These are phyloP conservation scores for Coptodon bakossiorum DNA, from an alignment of 2,113 vertebrate genomes.

Conservation along the genomic window DNA sequence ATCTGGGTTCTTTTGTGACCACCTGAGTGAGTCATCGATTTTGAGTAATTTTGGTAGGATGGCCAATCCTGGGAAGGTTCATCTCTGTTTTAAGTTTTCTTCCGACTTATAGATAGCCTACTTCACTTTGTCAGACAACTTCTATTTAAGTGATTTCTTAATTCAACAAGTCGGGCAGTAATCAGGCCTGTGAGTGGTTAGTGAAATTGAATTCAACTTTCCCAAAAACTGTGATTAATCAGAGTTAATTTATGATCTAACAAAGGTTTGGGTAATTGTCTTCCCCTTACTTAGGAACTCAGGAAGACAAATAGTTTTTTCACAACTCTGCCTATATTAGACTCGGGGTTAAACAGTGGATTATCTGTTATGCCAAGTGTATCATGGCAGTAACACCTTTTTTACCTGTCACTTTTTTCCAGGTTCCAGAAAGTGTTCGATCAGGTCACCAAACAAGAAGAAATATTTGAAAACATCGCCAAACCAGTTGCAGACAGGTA, in stretches of 20 bases:
- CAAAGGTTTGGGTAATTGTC: not conserved
- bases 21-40: not conserved
- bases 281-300: not conserved
- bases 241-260: not conserved
- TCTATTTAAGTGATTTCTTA: not conserved
- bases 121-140: not conserved
- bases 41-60: not conserved
- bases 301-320: not conserved
- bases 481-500: constrained; percentile 96
- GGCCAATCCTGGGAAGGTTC: not conserved
- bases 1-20: not conserved
- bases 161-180: not conserved
- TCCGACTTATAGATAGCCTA: fast-evolving
- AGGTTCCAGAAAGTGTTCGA: constrained; percentile 96
- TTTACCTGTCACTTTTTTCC: not conserved
- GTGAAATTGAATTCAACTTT: not conserved
- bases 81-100: not conserved
- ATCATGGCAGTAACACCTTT: not conserved
- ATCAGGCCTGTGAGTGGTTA: not conserved
- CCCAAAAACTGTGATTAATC: not conserved
- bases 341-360: not conserved
- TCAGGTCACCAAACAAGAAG: constrained; percentile 85
- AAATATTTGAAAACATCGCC: constrained; percentile 86
- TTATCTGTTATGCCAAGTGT: not conserved
- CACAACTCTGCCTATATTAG: not conserved